Base-by-base conservation (phyloP, 2,888 invertebrate genomes). In the Sphaeridia pumilis region DNA sequence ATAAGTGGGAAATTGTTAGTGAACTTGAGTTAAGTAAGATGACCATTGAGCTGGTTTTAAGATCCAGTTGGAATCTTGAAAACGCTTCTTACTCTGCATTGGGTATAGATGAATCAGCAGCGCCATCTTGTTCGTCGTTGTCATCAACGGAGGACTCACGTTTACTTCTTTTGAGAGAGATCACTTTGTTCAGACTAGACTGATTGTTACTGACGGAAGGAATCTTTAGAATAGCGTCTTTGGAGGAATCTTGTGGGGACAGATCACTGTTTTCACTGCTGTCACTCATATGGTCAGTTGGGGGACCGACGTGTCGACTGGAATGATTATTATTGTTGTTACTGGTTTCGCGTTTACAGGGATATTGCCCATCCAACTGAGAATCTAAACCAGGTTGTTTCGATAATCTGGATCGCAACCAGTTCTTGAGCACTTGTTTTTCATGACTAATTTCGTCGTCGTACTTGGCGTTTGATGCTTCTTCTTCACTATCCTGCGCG, bases 191-290 rank as follows among this genome's bases (percentile, higher is more conserved):
- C 36, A 60, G 59, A 62, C 58, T 62, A 59, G 61, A 59, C 53
- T 59, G 56, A 46, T 58, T 58, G 38, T 46, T 50, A 12, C 49
- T 41, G 46, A 85, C 89, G 78, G 89, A 88, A 77, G 90, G 90
- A 80, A 90, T 87, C 76, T 87, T 87, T 68, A 90, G 80, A 74
- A 89, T 87, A 73, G 87, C 83, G 46, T 58, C 58, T 47, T 52
- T 52, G 31, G 52, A 48, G 28, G 42, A 54, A 43, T 51, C 51
- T 45, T 53, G 60, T 31, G 55, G 51, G n/a, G 51, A 46, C 31
- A 48, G 49, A 47, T 58, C 54, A 49, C 56, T 55, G 38, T 52
- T 54, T 47, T 54, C 56, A 52, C 55, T 58, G 36, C 59, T 56
- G 41, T 49, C 52, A 49, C 48, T 46, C 31, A 43, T 22, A n/a